phyloP scores from a whole-genome alignment of 2,113 vertebrate genomes.

The Dasyprocta punctata region DNA sequence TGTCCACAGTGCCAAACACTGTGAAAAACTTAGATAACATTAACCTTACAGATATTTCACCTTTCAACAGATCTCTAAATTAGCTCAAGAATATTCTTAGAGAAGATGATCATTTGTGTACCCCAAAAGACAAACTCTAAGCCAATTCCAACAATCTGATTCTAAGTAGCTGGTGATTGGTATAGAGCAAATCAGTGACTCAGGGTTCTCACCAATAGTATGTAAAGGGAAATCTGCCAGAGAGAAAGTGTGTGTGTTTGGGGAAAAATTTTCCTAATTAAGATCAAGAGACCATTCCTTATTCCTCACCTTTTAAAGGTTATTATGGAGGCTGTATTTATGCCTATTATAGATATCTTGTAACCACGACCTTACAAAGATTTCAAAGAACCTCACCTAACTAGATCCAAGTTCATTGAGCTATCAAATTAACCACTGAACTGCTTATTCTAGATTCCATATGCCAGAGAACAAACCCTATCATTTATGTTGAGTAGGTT shows the following conservation, averaged over 20 bases:
- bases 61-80: background rate
- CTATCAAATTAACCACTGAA: background rate
- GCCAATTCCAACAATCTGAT: background rate
- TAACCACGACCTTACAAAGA: background rate
- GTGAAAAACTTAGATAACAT: background rate
- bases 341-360: background rate
- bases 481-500: background rate
- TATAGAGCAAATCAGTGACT: background rate
- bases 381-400: constrained; percentile 34
- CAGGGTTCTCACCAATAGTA: background rate
- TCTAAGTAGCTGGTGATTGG: background rate
- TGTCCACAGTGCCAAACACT: background rate
- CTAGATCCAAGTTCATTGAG: background rate
- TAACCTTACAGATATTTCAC: background rate
- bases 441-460: background rate
- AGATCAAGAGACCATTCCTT: background rate
- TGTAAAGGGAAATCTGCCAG: background rate
- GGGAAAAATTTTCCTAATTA: constrained; percentile 12
- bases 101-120: background rate
- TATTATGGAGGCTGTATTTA: background rate
- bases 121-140: background rate
- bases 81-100: background rate
- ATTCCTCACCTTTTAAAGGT: background rate
- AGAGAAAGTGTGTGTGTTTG: background rate
- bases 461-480: background rate